Base-by-base conservation (phyloP, 2,797 vertebrate genomes). In the Bucorvus abyssinicus region DNA sequence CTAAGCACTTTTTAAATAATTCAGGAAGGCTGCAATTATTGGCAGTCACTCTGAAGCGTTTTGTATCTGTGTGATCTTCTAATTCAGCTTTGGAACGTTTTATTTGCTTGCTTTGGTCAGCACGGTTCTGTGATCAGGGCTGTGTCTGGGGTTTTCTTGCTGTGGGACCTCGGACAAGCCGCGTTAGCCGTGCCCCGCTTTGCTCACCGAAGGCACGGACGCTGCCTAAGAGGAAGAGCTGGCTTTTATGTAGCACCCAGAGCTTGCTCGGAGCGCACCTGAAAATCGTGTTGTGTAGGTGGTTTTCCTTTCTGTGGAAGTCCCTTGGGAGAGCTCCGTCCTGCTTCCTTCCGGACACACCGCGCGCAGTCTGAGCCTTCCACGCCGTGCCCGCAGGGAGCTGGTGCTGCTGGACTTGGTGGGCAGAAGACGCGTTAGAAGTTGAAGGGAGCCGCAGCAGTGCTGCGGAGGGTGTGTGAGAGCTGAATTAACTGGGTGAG, bases 331-430 rank as follows among this genome's bases (percentile, higher is more conserved):
- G 36, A 30, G 23, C 24, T 24, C 27, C 52, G 52, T 6, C 64
- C 61, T 1, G 0, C 16, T 34, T n/a, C 65, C 24, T 67, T 34
- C 52, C 55, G 26, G 32, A 2, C 4, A 8, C 0, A 2, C 57
- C 9, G n/a, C 2, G 15, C 14, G 18, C 50, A 23, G 6, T 4
- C 64, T 0, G 3, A 61, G 63, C 24, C 36, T 70, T 74, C 32
- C 38, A 7, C 44, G 63, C 18, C 7, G 1, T 26, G 69, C 13
- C 10, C 0, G 3, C 23, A 83, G 74, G 0, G 10, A 36, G 34
- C 32, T 5, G 40, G 22, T 7, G 64, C 56, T 45, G 40, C 56
- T 36, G 7, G 14, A 30, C 29, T 69, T 65, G 21, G 4, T 9
- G 56, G 38, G 68, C 45, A 57, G 69, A 26, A 22, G 14, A 16